A percentile compares a stretch with the other conserved stretches of the same genome.
Conservation (phyloP, 1,140 invertebrate genomes). For the Hypsibius dujardini region DNA sequence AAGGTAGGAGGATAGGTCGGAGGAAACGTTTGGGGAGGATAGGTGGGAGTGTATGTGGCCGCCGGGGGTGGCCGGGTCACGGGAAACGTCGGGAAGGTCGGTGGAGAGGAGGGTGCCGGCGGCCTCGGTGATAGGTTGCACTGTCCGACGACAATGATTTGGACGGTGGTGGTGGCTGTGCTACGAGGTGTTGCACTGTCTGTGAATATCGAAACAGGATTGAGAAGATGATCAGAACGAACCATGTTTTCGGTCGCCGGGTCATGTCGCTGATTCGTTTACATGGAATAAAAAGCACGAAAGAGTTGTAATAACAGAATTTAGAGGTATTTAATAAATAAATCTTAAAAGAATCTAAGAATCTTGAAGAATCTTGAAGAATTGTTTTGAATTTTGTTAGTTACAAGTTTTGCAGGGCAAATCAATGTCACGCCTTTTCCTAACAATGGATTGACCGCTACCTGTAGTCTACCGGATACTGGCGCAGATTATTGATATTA, state of each 20-base stretch:
- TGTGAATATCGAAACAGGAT: neutral
- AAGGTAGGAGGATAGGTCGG: neutral
- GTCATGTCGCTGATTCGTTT: neutral
- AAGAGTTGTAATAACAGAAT: neutral
- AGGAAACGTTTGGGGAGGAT: no score
- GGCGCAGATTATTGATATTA: no score
- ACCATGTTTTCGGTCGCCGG: no score
- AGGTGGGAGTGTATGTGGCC: neutral
- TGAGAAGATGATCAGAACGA: no score
- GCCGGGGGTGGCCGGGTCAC: neutral
- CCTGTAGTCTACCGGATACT: no score
- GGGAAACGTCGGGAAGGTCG: neutral
- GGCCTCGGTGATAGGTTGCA: neutral
- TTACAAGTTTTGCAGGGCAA: no score
- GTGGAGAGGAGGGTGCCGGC: neutral
- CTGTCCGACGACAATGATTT: neutral
- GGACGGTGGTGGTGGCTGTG: slow-evolving; percentile 8
- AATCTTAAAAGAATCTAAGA: no score
- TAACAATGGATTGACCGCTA: no score
- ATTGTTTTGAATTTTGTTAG: no score
- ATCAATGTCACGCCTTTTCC: no score
- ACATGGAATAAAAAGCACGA: slow-evolving; percentile 5
- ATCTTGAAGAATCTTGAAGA: no score
- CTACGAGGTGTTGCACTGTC: neutral
- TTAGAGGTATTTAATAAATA: no score